phyloP scores from a whole-genome alignment of 1,140 invertebrate species.

The Achatina immaculata region DNA sequence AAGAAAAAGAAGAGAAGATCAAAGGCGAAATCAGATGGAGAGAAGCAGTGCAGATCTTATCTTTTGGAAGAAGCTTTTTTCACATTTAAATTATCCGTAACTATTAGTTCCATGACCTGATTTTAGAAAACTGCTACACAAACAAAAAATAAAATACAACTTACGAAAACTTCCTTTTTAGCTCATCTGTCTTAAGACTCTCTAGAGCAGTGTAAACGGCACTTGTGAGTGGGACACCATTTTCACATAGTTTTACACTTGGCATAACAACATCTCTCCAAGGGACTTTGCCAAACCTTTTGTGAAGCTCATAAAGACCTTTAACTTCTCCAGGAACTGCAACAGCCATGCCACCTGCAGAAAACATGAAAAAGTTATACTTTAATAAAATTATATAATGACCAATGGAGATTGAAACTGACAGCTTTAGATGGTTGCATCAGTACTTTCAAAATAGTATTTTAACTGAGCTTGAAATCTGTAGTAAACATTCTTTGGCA shows the following conservation, averaged over 20 bases:
- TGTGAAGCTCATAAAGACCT: conserved; percentile 15
- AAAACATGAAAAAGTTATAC: not conserved
- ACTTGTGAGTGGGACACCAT: conserved; percentile 3
- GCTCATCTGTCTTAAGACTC: too few relatives aligned
- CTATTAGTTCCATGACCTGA: too few relatives aligned
- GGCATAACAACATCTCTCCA: conserved; percentile 21
- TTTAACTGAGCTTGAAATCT: not conserved
- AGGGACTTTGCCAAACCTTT: not conserved
- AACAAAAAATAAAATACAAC: too few relatives aligned
- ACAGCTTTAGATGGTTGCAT: not conserved
- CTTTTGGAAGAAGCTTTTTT: too few relatives aligned
- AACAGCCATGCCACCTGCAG: conserved; percentile 1
- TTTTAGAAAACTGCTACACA: too few relatives aligned
- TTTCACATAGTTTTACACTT: conserved; percentile 6
- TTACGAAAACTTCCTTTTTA: too few relatives aligned
- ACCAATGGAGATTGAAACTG: not conserved
- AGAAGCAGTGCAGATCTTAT: too few relatives aligned
- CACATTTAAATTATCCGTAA: too few relatives aligned
- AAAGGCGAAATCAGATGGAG: too few relatives aligned
- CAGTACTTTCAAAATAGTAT: not conserved
- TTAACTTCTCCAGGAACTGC: not conserved
- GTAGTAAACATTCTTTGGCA: too few relatives aligned
- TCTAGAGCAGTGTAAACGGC: not conserved
- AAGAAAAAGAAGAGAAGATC: not conserved
- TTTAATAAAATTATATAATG: not conserved